Evolutionary conservation across 2,113 vertebrate genomes (phyloP).

Genomic region (Ammodytes dubius): DNA sequence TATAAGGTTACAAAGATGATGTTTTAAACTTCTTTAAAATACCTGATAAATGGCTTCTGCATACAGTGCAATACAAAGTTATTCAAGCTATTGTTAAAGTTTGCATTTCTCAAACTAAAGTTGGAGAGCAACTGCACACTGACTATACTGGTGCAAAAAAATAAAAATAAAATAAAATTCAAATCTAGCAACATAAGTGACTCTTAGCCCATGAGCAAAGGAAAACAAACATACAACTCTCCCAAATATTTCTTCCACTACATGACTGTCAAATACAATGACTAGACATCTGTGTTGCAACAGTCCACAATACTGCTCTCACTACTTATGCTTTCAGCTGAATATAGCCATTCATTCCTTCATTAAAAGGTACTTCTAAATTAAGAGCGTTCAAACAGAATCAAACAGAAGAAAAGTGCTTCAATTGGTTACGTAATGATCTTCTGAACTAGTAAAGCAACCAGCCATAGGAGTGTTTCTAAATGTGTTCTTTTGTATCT

Average conservation of each 20-base stretch:
- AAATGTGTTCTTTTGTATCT: neutral
- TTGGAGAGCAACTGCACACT: slow-evolving; percentile 19
- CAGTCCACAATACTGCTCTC: slow-evolving; percentile 13
- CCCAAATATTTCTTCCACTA: slow-evolving; percentile 23
- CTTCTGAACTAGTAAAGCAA: slow-evolving; percentile 11
- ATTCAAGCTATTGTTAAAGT: slow-evolving; percentile 54
- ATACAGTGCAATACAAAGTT: slow-evolving; percentile 65
- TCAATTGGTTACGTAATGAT: neutral
- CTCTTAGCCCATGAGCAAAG: slow-evolving; percentile 7
- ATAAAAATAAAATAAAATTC: slow-evolving; percentile 24
- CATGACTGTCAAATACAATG: slow-evolving; percentile 4
- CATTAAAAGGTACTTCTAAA: slow-evolving; percentile 21
- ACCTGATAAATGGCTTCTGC: slow-evolving; percentile 67
- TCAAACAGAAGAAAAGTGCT: slow-evolving; percentile 44
- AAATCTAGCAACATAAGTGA: slow-evolving; percentile 22
- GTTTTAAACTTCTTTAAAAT: slow-evolving; percentile 53
- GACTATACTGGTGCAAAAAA: slow-evolving; percentile 37
- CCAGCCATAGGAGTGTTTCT: neutral
- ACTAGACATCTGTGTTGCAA: neutral
- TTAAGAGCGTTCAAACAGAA: slow-evolving; percentile 25
- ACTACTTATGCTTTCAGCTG: neutral
- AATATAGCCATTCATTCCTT: slow-evolving; percentile 32
- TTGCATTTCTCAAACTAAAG: slow-evolving; percentile 46
- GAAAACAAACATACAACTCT: slow-evolving; percentile 17
- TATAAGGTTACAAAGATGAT: slow-evolving; percentile 65